These are phyloP conservation scores for Allacma fusca DNA, from an alignment of 2,888 invertebrate species.

Conservation along the genomic window DNA sequence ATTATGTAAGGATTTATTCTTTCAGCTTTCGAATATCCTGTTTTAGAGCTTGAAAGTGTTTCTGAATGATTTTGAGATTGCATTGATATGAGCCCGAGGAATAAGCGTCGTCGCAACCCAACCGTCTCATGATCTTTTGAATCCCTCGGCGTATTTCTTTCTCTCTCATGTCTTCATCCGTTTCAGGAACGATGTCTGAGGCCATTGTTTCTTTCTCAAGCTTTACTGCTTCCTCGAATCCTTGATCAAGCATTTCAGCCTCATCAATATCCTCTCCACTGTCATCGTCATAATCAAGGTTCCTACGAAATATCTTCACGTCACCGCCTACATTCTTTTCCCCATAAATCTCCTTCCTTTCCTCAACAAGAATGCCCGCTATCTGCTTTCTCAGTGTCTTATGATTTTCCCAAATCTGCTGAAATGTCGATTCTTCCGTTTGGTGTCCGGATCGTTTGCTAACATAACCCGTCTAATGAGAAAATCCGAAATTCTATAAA, in stretches of 20 bases:
- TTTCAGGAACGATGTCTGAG: not conserved
- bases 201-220: too few species aligned
- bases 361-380: not conserved
- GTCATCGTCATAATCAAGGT: too few species aligned
- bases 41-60: not conserved
- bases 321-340: not conserved
- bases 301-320: too few species aligned
- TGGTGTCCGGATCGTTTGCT: not conserved
- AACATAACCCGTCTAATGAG: not conserved
- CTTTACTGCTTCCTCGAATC: too few species aligned
- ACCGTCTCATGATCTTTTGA: conserved; percentile 10
- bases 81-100: not conserved
- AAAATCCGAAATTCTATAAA: too few species aligned
- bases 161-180: conserved; percentile 2
- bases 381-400: conserved; percentile 19
- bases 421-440: not conserved
- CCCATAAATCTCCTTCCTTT: conserved; percentile 8
- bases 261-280: too few species aligned
- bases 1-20: too few species aligned
- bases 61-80: not conserved
- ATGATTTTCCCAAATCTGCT: conserved; percentile 32
- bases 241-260: too few species aligned
- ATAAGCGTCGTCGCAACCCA: conserved; percentile 3
- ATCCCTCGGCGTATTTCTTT: conserved; percentile 24
- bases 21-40: too few species aligned